Evolutionary conservation across 1,140 invertebrate species (phyloP), one percentile per base, ranked within the genome.

Genomic region (Pseudobourletiella spinata): DNA sequence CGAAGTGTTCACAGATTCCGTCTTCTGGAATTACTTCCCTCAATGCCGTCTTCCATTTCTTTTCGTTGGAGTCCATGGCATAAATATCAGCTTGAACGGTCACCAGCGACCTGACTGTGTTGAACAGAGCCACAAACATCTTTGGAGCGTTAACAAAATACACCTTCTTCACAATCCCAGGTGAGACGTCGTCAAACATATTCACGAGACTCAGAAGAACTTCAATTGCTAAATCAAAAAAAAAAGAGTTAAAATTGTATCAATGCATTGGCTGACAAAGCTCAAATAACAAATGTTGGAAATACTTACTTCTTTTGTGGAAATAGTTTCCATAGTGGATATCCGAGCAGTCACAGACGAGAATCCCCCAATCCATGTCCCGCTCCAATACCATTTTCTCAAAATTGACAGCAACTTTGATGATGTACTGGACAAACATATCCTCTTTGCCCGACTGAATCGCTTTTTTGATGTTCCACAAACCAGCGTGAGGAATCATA

Each of bases 371-470:
- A 26, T 52, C 50, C 15, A 6, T 15, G 50, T 52, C 50, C 22
- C 50, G 50, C 20, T 52, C 50, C 3, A 52, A 15, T 8, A 52
- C 50, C 14, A 52, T 8, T 52, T 26, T 52, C 28, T 52, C 50
- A 14, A 52, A 25, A 3, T 3, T 26, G 4, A 52, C 4, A 3
- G 50, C 24, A 14, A 11, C 11, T 52, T 52, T 52, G 6, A 52
- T 26, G 11, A 52, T 18, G 18, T 52, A 52, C 11, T 18, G 14
- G 6, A 22, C 50, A 18, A 52, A 52, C 50, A 52, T 52, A 14
- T 52, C 11, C 50, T 52, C 50, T 6, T 29, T 3, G 25, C 50
- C 50, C 8, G 8, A 8, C 25, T 52, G 50, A 18, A 52, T 52
- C 8, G 50, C 50, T 18, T 52, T 22, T 18, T 52, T 52, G 4